Conservation (phyloP, 2,888 invertebrate species). For the Leistus spinibarbis region DNA sequence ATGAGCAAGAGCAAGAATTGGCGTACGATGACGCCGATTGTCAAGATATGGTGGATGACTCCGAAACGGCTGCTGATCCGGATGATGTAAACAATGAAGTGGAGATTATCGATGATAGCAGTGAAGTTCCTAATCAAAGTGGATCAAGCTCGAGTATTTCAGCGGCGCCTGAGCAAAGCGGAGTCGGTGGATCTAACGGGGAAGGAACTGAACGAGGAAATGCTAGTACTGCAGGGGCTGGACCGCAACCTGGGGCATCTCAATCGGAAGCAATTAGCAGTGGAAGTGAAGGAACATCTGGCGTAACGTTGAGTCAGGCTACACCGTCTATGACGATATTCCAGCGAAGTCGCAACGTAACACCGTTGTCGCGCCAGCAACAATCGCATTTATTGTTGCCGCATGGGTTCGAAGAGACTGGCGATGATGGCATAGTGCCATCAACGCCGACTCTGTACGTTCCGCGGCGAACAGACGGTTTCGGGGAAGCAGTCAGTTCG, state of each 20-base stretch:
- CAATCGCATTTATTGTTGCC: conserved; percentile 60
- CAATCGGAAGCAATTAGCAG: conserved; percentile 76
- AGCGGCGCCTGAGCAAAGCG: conserved; percentile 39
- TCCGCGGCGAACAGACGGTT: conserved; percentile 82
- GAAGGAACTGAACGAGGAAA: conserved; percentile 53
- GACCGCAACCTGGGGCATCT: conserved; percentile 50
- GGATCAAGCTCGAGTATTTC: conserved; percentile 40
- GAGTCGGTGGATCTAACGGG: conserved; percentile 59
- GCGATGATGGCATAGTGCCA: conserved; percentile 81
- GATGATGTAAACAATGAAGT: conserved; percentile 68
- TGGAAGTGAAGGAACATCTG: conserved; percentile 64
- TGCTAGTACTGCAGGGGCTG: conserved; percentile 4
- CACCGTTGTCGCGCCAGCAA: conserved; percentile 60
- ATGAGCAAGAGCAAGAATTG: conserved; percentile 58
- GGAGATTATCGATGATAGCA: conserved; percentile 68
- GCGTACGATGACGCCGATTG: conserved; percentile 62
- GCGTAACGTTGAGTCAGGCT: conserved; percentile 44
- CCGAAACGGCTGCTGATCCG: conserved; percentile 54
- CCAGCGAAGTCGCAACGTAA: conserved; percentile 60
- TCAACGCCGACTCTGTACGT: conserved; percentile 87
- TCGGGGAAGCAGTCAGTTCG: conserved; percentile 91
- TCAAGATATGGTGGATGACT: conserved; percentile 58
- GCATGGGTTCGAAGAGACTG: conserved; percentile 67
- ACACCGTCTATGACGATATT: conserved; percentile 54
- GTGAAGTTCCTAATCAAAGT: conserved; percentile 68